Evolutionary conservation across 1,140 invertebrate genomes (phyloP), one percentile per base, ranked within the genome.

Genomic region (Pantala flavescens): DNA sequence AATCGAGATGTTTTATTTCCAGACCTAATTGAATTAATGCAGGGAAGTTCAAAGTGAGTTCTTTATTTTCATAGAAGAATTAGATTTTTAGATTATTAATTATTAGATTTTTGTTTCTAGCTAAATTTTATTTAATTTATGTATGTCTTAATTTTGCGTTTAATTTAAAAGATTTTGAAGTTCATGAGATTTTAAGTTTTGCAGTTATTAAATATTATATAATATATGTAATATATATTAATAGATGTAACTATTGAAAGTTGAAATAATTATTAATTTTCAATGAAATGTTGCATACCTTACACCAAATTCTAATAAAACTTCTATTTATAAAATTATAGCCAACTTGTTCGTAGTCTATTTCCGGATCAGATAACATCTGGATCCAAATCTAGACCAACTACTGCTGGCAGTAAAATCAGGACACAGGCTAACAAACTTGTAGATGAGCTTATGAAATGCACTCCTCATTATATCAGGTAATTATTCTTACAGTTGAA

Each of bases 21-120:
- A 28, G 91, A 93, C 81, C 84, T 93, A 23, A 87, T 93, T 77
- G 86, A 89, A 78, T 81, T 92, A 7, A 92, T 93, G 90, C 88
- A 91, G 78, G 85, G 83, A 0, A 91, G 90, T 80, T 81, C 81
- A n/a, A 89, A 87, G 90, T 91, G 81, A 85, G 85, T 84, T 71
- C 24, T 23, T 19, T 16, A 74, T 7, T 73, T 21, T 74, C 43
- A 23, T 71, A 71, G 23, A 36, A 14, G 24, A 73, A 21, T 49
- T n/a, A 43, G 23, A 72, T 73, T 10, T 73, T 74, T n/a, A 16
- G 0, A 16, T 12, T 71, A 14, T 71, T 9, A 3, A 73, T 71
- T 72, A 71, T 74, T 74, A 73, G 36, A 11, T 12, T 73, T 24
- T 43, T 73, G 55, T 49, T 73, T 71, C 28, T 5, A 5, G 28